A percentile compares a stretch with the other conserved stretches of the same genome.
Conservation (phyloP, 2,888 invertebrate genomes). For the Eudasyphora cyanicolor region DNA sequence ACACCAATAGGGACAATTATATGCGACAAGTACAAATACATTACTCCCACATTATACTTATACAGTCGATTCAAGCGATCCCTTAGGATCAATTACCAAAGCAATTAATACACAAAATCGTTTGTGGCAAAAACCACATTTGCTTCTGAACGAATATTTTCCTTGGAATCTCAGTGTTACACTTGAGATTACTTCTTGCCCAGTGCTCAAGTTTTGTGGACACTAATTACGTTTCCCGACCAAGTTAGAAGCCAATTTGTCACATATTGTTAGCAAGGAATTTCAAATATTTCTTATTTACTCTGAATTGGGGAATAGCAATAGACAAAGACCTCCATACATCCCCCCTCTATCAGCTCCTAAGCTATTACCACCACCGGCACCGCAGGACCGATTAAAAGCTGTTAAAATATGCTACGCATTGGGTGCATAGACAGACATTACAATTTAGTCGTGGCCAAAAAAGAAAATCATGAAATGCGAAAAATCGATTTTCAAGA, state of each 20-base stretch:
- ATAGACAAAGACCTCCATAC: not conserved
- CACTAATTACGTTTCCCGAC: not conserved
- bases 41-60: too few species aligned
- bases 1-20: too few species aligned
- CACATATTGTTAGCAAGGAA: constrained; percentile 28
- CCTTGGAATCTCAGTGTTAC: too few species aligned
- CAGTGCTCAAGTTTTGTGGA: not conserved
- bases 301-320: not conserved
- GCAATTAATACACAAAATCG: too few species aligned
- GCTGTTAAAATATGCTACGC: not conserved
- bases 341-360: too few species aligned
- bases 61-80: too few species aligned
- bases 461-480: not conserved
- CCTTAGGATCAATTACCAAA: too few species aligned
- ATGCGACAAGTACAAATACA: too few species aligned
- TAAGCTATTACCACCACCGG: too few species aligned
- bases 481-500: not conserved
- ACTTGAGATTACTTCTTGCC: not conserved
- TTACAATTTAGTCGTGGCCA: not conserved
- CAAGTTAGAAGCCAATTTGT: constrained; percentile 45
- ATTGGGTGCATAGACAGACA: not conserved
- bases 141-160: too few species aligned
- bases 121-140: too few species aligned
- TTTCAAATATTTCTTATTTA: constrained; percentile 12
- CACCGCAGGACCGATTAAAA: too few species aligned